Percentiles rank a stretch among this genome's conserved stretches.
Evolutionary conservation across 2,888 invertebrate species (phyloP).

Genomic region (Hoplodrina blanda): DNA sequence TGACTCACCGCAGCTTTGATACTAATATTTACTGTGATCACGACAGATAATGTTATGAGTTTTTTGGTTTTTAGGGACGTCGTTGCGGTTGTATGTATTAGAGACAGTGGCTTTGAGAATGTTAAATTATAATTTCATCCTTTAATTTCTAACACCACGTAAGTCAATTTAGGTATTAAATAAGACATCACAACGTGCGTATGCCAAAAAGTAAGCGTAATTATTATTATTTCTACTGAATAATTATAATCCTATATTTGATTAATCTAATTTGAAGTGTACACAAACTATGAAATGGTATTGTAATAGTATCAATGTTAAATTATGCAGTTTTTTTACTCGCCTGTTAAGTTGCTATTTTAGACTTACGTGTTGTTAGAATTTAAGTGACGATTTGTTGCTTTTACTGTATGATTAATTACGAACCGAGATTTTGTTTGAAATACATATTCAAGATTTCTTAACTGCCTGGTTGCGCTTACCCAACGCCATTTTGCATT

Average conservation of each 20-base stretch:
- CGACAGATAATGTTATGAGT: slow-evolving; percentile 50
- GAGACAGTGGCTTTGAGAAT: slow-evolving; percentile 11
- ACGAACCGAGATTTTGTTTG: too few relatives aligned
- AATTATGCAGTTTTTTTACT: too few relatives aligned
- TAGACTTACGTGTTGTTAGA: too few relatives aligned
- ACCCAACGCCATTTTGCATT: slow-evolving; percentile 1
- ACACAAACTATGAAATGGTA: too few relatives aligned
- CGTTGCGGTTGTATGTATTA: slow-evolving; percentile 32
- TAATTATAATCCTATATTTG: too few relatives aligned
- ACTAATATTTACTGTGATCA: slow-evolving; percentile 72
- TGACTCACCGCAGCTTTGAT: slow-evolving; percentile 78
- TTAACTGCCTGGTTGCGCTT: neutral
- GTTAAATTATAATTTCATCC: neutral
- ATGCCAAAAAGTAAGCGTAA: too few relatives aligned
- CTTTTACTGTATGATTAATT: too few relatives aligned
- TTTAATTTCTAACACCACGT: too few relatives aligned
- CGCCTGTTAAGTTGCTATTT: too few relatives aligned
- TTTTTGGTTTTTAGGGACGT: slow-evolving; percentile 35
- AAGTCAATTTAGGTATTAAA: neutral
- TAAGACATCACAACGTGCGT: neutral
- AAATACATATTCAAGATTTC: neutral
- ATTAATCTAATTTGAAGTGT: too few relatives aligned
- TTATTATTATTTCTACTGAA: too few relatives aligned
- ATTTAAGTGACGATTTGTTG: neutral
- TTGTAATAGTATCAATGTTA: too few relatives aligned